phyloP scores from a whole-genome alignment of 2,888 invertebrate species.

The Eupithecia inturbata region DNA sequence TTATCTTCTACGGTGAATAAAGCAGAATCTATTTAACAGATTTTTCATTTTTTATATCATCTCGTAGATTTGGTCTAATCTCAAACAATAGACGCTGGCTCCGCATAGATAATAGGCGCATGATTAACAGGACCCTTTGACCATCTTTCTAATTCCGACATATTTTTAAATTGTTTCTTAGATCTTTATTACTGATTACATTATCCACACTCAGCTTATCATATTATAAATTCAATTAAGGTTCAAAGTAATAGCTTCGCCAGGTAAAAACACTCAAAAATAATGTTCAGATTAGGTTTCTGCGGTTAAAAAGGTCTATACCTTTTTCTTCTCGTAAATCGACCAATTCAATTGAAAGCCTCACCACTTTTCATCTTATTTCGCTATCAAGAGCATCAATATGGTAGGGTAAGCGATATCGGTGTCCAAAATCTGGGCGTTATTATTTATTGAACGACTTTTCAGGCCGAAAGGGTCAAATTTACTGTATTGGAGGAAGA shows the following conservation, averaged over 20 bases:
- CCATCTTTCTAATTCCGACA: too few species aligned
- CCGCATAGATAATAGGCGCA: too few species aligned
- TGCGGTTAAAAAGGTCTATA: neutral
- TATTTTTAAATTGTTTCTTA: too few species aligned
- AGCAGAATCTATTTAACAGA: too few species aligned
- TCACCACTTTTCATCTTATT: constrained; percentile 17
- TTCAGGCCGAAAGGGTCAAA: constrained; percentile 29
- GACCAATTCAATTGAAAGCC: neutral
- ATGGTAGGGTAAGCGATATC: constrained; percentile 19
- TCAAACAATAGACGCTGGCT: too few species aligned
- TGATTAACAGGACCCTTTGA: too few species aligned
- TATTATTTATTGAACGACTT: constrained; percentile 36
- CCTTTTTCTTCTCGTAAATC: constrained; percentile 15
- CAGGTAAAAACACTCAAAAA: constrained; percentile 9
- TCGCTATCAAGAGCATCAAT: constrained; percentile 18
- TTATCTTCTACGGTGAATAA: too few species aligned
- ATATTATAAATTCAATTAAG: neutral
- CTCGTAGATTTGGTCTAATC: too few species aligned
- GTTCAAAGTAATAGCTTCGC: neutral
- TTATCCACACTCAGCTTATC: neutral
- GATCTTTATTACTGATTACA: too few species aligned
- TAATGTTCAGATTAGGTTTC: neutral
- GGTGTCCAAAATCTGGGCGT: constrained; percentile 23
- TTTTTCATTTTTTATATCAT: too few species aligned
- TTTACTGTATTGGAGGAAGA: constrained; percentile 15